Percentiles rank a stretch among this genome's conserved stretches.
Conservation (phyloP, 1,140 invertebrate genomes). For the Zaprionus lachaisei region DNA sequence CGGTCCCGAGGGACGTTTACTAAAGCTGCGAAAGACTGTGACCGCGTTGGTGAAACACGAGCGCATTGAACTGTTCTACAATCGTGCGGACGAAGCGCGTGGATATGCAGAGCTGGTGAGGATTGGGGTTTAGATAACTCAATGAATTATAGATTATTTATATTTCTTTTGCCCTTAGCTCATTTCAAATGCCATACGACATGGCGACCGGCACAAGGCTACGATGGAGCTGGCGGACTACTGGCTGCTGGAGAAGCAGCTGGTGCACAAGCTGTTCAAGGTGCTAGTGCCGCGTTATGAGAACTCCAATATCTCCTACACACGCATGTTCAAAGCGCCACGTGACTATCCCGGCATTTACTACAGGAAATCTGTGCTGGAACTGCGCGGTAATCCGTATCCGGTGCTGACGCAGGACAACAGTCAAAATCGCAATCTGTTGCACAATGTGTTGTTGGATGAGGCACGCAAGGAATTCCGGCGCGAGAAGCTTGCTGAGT, state of each 20-base stretch:
- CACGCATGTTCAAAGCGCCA: slow-evolving; percentile 90
- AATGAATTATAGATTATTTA: not conserved
- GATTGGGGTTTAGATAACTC: not conserved
- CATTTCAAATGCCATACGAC: slow-evolving; percentile 93
- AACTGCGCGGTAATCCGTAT: slow-evolving; percentile 91
- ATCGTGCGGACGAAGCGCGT: slow-evolving; percentile 92
- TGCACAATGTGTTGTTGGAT: slow-evolving; percentile 90
- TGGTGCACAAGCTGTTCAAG: slow-evolving; percentile 97
- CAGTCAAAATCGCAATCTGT: slow-evolving; percentile 86
- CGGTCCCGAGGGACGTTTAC: slow-evolving; percentile 91
- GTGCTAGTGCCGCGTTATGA: slow-evolving; percentile 93
- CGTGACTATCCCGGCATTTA: slow-evolving; percentile 86
- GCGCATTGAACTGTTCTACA: slow-evolving; percentile 92
- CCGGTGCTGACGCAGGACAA: slow-evolving; percentile 86
- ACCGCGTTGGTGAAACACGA: slow-evolving; percentile 95
- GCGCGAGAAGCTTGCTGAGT: slow-evolving; percentile 66
- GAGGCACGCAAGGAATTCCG: slow-evolving; percentile 89
- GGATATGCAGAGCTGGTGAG: slow-evolving; percentile 94
- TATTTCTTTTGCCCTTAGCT: slow-evolving; percentile 87
- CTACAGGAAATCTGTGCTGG: slow-evolving; percentile 88
- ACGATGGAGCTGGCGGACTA: slow-evolving; percentile 96
- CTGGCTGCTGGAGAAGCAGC: slow-evolving; percentile 95
- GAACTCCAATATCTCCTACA: slow-evolving; percentile 89
- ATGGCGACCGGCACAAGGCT: slow-evolving; percentile 92
- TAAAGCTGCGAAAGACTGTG: slow-evolving; percentile 91